Base-by-base conservation (phyloP, 1,140 invertebrate genomes). In the Chelonus insularis region DNA sequence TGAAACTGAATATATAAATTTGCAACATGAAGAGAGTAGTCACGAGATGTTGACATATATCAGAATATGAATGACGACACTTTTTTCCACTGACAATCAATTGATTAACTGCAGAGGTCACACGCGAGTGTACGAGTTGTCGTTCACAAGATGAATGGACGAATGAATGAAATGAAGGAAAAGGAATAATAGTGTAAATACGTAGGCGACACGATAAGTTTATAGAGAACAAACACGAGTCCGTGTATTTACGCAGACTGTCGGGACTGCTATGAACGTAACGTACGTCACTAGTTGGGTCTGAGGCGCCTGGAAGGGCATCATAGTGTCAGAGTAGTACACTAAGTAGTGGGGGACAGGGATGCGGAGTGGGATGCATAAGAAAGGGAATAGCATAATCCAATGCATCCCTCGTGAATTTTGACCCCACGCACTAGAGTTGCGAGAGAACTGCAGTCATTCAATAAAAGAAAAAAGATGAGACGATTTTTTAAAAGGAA, bases 191-290 rank as follows among this genome's bases (percentile, higher is more conserved):
- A 43, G 16, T 34, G 21, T 8, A n/a, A 34, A 9, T n/a, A 21
- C 25, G 48, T 51, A 51, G 48, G 48, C 48, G 25, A 48, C 11
- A 45, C 16, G 11, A 45, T 14, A 45, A 23, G 21, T 25, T 8
- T 11, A 29, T n/a, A 9, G 9, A 23, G 11, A n/a, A 48, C 14
- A 20, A 4, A 48, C 7, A 48, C 20, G 45, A 23, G 45, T 11
- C 9, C 21, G 45, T 48, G 45, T 66, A 60, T 66, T 57, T 64
- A 57, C 56, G 47, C 41, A 48, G 64, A 57, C 57, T 50, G 69
- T 65, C 70, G 63, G 51, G 65, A 47, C 68, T 65, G 63, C 60
- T 70, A 64, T 71, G 71, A 67, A 60, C 48, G 11, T 11, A 48
- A 9, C 23, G 18, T 25, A 20, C 9, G 45, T 48, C 23, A 8